Evolutionary conservation across 2,113 vertebrate species (phyloP).

Genomic region (Coryphaenoides rupestris): DNA sequence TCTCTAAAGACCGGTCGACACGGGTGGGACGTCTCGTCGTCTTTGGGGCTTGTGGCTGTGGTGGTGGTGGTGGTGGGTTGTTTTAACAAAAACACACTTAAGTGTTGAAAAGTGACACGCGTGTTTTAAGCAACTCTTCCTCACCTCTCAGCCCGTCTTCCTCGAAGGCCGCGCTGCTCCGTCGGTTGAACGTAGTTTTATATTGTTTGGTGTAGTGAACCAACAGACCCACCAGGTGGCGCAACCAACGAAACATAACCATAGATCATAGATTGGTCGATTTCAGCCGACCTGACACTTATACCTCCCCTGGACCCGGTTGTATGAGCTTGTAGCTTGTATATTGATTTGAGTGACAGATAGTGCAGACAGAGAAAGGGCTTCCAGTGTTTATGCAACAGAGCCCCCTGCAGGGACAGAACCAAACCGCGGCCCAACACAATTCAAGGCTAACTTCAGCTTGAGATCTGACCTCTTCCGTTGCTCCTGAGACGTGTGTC

Average conservation of each 20-base stretch:
- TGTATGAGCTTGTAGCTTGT: too few relatives aligned
- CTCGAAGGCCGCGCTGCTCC: conserved; percentile 17
- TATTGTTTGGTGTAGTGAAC: too few relatives aligned
- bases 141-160: conserved; percentile 2
- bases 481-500: too few relatives aligned
- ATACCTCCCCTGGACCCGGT: too few relatives aligned
- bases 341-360: too few relatives aligned
- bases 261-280: too few relatives aligned
- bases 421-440: conserved; percentile 34
- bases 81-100: conserved; percentile 41
- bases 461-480: too few relatives aligned
- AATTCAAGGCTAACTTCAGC: conserved; percentile 10
- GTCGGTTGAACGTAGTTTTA: background rate
- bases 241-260: too few relatives aligned
- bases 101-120: conserved; percentile 69
- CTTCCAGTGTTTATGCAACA: conserved; percentile 66
- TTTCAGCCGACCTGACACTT: too few relatives aligned
- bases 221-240: too few relatives aligned
- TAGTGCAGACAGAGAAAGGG: background rate
- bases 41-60: background rate
- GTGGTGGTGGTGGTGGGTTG: too few relatives aligned
- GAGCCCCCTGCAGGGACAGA: conserved; percentile 48
- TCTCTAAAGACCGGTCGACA: background rate
- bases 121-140: conserved; percentile 45
- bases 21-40: background rate